Evolutionary conservation across 2,113 vertebrate species (phyloP), one percentile per base, ranked within the genome.

Genomic region (Dendropsophus ebraccatus): DNA sequence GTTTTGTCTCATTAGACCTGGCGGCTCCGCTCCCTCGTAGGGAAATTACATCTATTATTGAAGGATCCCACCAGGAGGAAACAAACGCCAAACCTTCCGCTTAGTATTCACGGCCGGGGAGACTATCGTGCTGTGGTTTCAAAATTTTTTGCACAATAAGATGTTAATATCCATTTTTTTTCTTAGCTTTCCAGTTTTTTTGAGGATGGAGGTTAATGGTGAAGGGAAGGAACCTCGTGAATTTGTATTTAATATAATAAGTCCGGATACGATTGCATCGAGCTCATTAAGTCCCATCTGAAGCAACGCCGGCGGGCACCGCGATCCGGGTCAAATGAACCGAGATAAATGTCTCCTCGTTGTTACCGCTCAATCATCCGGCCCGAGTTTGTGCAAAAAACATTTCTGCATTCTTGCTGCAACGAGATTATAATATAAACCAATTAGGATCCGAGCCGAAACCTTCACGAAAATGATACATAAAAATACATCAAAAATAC

Each of bases 11-110:
- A 89, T 90, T 87, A 84, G 65, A 21, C 52, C 13, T 91, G 88
- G 89, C 76, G 89, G 85, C 74, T 87, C 47, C 73, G 87, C 91
- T 82, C 8, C 72, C 49, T 87, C 88, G 78, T 87, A 90, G 69
- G 80, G 90, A 92, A 91, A 87, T 74, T 16, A 7, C 47, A 89
- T 90, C 28, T 86, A 90, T 91, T 91, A 91, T 90, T 93, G 88
- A 90, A 90, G 88, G 83, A 82, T 88, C 81, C 70, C 83, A 72
- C 17, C 41, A 90, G 88, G 92, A 92, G 86, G 82, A 17, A 84
- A 56, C 73, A 52, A 30, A 83, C 77, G 87, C 70, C 45, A 87
- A 86, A 79, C 83, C 54, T 37, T 25, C 32, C 77, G 72, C 73
- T 86, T 82, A 47, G 10, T 86, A 19, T 86, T 78, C 75, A 79